Percentiles rank a stretch among this genome's conserved stretches.
phyloP scores from a whole-genome alignment of 2,113 vertebrate genomes.

The Edolisoma coerulescens region DNA sequence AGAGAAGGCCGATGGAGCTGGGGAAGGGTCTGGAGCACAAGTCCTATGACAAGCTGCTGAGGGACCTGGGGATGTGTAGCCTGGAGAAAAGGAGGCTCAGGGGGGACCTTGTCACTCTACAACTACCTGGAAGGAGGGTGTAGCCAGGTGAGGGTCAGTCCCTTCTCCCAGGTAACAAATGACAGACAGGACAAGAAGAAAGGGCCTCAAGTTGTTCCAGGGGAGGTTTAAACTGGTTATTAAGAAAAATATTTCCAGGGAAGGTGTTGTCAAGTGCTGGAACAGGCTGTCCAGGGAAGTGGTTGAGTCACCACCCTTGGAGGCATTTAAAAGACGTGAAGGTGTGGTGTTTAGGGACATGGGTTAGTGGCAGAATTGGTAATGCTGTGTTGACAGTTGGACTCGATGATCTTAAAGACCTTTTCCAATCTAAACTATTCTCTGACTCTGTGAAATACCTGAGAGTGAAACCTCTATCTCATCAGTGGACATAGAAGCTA shows the following conservation, averaged over 20 bases:
- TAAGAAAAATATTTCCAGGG: neutral
- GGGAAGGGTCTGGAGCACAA: neutral
- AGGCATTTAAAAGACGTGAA: neutral
- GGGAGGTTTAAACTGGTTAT: neutral
- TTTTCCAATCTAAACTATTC: neutral
- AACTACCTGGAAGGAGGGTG: neutral
- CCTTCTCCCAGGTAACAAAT: neutral
- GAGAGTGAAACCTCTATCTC: neutral
- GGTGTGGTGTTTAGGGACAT: neutral
- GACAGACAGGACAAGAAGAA: neutral
- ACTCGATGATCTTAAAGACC: rapidly evolving
- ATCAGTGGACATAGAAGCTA: neutral
- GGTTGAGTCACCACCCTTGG: neutral
- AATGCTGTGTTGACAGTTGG: rapidly evolving
- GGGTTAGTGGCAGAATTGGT: neutral
- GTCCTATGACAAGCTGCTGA: neutral
- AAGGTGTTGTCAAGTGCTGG: neutral
- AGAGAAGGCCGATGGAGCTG: neutral
- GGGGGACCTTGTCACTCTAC: neutral
- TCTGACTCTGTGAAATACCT: neutral
- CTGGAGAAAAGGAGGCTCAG: neutral
- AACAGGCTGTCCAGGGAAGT: neutral
- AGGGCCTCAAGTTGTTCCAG: neutral
- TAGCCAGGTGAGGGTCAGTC: neutral
- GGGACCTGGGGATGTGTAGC: neutral